A percentile compares a stretch with the other conserved stretches of the same genome.
phyloP scores from a whole-genome alignment of 1,140 invertebrate genomes.

The Neodiprion virginianus region DNA sequence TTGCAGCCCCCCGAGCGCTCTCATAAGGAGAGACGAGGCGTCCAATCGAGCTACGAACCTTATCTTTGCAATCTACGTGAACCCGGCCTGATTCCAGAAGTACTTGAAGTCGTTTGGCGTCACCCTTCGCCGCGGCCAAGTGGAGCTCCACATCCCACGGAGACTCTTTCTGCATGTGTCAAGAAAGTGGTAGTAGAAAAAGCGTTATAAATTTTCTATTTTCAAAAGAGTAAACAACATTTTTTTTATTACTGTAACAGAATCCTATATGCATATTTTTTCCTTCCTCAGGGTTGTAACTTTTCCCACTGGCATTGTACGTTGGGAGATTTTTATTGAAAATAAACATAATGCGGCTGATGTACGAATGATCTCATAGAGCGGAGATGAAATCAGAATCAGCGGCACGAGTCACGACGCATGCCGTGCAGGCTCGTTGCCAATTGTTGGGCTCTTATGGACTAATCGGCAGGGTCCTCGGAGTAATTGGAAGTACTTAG shows the following conservation, averaged over 20 bases:
- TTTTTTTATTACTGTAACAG: too few relatives aligned
- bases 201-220: not conserved
- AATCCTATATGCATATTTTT: too few relatives aligned
- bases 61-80: constrained; percentile 91
- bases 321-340: too few relatives aligned
- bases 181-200: constrained; percentile 38
- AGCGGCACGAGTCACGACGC: not conserved
- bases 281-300: too few relatives aligned
- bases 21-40: too few relatives aligned
- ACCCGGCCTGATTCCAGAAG: constrained; percentile 91
- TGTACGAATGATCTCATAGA: too few relatives aligned
- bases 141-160: constrained; percentile 90
- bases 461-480: too few relatives aligned
- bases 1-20: not conserved
- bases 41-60: constrained; percentile 67
- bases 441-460: too few relatives aligned
- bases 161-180: constrained; percentile 82
- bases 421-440: not conserved
- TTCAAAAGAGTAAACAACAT: too few relatives aligned
- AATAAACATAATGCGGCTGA: too few relatives aligned
- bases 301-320: too few relatives aligned
- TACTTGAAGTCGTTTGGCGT: constrained; percentile 75
- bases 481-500: too few relatives aligned
- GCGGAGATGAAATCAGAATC: not conserved
- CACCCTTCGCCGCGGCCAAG: constrained; percentile 84